A percentile compares a stretch with the other conserved stretches of the same genome.
phyloP scores from a whole-genome alignment of 2,888 invertebrate species.

The Stenurella melanura region DNA sequence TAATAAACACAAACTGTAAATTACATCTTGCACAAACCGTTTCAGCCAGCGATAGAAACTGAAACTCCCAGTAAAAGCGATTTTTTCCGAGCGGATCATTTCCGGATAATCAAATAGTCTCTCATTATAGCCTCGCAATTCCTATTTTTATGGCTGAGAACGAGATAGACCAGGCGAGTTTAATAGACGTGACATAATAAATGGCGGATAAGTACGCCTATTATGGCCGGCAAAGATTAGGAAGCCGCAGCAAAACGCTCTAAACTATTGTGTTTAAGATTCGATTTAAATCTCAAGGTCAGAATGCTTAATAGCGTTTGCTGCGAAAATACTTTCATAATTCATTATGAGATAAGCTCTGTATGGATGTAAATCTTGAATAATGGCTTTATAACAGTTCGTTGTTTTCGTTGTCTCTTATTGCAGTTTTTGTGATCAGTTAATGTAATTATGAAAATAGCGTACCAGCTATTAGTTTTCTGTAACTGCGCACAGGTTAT shows the following conservation, averaged over 20 bases:
- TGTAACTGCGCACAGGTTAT: no score
- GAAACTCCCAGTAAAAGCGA: constrained; percentile 23
- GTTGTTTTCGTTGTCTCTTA: not conserved
- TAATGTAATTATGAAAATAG: not conserved
- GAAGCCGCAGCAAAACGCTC: constrained; percentile 27
- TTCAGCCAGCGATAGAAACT: constrained; percentile 6
- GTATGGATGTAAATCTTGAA: not conserved
- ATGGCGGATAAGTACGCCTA: constrained; percentile 41
- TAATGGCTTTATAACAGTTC: not conserved
- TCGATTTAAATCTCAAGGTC: constrained; percentile 38
- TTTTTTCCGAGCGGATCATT: constrained; percentile 24
- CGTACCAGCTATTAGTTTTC: not conserved
- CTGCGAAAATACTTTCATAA: constrained; percentile 10
- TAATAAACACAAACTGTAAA: constrained; percentile 10
- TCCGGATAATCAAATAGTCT: constrained; percentile 33
- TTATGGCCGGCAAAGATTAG: constrained; percentile 34
- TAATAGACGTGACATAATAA: constrained; percentile 38
- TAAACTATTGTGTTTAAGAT: constrained; percentile 25
- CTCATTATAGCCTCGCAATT: constrained; percentile 30
- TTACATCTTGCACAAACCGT: not conserved
- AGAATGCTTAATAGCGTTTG: constrained; percentile 26
- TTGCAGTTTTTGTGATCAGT: not conserved
- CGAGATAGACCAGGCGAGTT: constrained; percentile 27
- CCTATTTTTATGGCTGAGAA: constrained; percentile 27
- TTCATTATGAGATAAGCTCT: not conserved